phyloP scores from a whole-genome alignment of 2,113 vertebrate species.

The Gopherus evgoodei region DNA sequence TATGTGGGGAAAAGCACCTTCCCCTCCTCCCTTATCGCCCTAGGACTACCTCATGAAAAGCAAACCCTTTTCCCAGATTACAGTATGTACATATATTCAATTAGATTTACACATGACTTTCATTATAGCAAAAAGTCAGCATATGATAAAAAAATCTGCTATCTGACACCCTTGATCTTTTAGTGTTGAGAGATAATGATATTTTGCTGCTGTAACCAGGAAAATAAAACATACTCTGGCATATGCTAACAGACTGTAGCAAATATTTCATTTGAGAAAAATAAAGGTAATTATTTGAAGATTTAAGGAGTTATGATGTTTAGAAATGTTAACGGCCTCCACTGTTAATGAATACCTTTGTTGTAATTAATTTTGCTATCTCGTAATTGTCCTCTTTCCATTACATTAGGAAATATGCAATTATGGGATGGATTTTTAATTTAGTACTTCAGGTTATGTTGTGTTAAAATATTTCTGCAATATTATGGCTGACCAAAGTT shows the following conservation, averaged over 20 bases:
- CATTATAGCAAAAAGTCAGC: not conserved
- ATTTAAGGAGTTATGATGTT: not conserved
- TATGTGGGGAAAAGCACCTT: not conserved
- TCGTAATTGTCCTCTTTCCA: not conserved
- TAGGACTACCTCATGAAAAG: not conserved
- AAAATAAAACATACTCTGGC: not conserved
- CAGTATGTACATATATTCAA: not conserved
- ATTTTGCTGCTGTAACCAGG: not conserved
- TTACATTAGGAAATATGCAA: not conserved
- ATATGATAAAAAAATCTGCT: not conserved
- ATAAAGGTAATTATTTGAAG: not conserved
- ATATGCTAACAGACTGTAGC: accelerated
- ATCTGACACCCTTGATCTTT: not conserved
- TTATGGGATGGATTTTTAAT: not conserved
- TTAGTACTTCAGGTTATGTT: not conserved
- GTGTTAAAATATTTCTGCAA: not conserved
- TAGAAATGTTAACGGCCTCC: not conserved
- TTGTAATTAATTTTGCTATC: not conserved
- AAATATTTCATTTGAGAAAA: not conserved
- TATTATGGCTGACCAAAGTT: accelerated
- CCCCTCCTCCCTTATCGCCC: not conserved
- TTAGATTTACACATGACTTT: not conserved
- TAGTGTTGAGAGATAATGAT: not conserved
- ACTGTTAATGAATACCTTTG: not conserved
- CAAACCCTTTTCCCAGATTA: not conserved